Percentiles rank a stretch among this genome's conserved stretches.
Evolutionary conservation across 2,113 vertebrate genomes (phyloP).

Genomic region (Semnopithecus entellus): DNA sequence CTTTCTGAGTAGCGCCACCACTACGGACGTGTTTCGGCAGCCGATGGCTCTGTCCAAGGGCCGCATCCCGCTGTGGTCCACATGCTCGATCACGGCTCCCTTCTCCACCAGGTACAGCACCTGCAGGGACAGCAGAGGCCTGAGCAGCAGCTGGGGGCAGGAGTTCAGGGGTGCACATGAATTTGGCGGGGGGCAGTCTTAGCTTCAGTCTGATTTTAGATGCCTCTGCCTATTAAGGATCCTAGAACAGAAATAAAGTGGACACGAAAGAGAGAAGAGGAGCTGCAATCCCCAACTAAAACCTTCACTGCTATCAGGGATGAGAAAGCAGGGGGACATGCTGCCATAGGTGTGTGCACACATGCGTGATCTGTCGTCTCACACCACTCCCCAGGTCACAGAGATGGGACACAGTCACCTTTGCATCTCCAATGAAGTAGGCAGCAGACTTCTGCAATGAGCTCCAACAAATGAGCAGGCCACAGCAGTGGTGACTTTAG

Average conservation of each 20-base stretch:
- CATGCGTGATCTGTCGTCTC: background rate
- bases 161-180: fast-evolving
- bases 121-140: constrained; percentile 78
- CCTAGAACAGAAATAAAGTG: background rate
- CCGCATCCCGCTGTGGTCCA: constrained; percentile 97
- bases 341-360: background rate
- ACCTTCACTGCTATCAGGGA: background rate
- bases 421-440: background rate
- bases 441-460: background rate
- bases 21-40: constrained; percentile 95
- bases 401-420: background rate
- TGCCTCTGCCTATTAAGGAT: background rate
- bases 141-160: background rate
- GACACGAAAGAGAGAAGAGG: background rate
- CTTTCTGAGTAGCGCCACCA: constrained; percentile 94
- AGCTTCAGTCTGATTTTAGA: background rate
- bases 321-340: background rate
- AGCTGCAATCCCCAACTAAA: fast-evolving
- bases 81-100: constrained; percentile 96
- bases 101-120: constrained; percentile 98
- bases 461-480: background rate
- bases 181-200: background rate
- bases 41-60: constrained; percentile 98
- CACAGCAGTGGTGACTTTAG: fast-evolving
- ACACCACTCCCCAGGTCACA: background rate